These are phyloP conservation scores for Aldrovandia affinis DNA, from an alignment of 2,797 vertebrate genomes.

Conservation along the genomic window DNA sequence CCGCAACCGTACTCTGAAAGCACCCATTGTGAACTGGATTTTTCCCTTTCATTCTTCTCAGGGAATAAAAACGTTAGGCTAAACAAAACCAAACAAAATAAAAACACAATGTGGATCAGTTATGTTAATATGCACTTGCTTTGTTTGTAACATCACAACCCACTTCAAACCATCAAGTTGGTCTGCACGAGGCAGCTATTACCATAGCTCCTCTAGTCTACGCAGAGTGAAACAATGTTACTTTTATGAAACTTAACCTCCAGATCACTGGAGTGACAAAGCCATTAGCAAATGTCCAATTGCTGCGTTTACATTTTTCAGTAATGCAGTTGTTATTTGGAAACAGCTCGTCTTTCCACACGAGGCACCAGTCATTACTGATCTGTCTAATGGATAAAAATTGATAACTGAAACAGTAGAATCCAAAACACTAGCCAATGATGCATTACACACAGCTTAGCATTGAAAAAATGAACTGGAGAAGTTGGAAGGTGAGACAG, in stretches of 20 bases:
- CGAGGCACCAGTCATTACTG: background rate
- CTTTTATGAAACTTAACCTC: no score
- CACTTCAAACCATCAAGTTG: background rate
- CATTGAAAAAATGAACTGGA: background rate
- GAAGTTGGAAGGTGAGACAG: background rate
- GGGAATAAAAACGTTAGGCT: no score
- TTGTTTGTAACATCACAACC: background rate
- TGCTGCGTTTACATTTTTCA: background rate
- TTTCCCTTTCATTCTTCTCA: background rate
- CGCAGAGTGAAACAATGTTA: no score
- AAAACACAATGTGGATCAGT: background rate
- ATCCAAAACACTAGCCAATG: slow-evolving; percentile 2
- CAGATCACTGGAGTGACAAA: background rate
- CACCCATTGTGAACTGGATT: no score
- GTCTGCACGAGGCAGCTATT: background rate
- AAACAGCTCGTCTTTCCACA: background rate
- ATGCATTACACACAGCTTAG: slow-evolving; percentile 10
- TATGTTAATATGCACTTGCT: no score
- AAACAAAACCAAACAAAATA: background rate
- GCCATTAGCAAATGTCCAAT: background rate
- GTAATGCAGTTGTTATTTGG: background rate
- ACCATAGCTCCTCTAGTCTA: background rate
- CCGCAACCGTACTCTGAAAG: background rate
- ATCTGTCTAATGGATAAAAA: background rate
- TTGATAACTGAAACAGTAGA: background rate